A percentile compares a stretch with the other conserved stretches of the same genome.
Conservation (phyloP, 2,888 invertebrate genomes). For the Melitaea athalia region DNA sequence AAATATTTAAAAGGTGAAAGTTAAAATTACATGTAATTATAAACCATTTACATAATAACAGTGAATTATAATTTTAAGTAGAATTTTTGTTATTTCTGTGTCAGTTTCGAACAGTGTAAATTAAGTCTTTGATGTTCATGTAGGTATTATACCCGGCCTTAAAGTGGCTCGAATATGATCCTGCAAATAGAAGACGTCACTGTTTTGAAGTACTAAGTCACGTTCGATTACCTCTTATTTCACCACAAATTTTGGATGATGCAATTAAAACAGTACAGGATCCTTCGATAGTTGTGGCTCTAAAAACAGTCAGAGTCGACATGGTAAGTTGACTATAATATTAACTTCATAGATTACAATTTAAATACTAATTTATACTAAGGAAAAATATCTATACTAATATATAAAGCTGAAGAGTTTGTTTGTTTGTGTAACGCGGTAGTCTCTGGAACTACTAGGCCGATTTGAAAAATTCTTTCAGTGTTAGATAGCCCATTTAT, state of each 20-base stretch:
- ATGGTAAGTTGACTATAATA: conserved; percentile 70
- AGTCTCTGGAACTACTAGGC: too few relatives aligned
- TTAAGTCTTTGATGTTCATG: conserved; percentile 30
- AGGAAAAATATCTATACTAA: too few relatives aligned
- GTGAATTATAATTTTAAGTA: too few relatives aligned
- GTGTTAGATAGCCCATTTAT: too few relatives aligned
- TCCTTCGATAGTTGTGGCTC: conserved; percentile 89
- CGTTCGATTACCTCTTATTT: conserved; percentile 91
- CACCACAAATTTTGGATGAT: conserved; percentile 89
- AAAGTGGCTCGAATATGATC: conserved; percentile 93
- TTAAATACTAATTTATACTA: too few relatives aligned
- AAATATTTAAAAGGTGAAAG: too few relatives aligned
- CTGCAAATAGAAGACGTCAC: conserved; percentile 88
- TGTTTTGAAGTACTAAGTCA: conserved; percentile 93
- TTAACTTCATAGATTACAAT: too few relatives aligned
- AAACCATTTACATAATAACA: too few relatives aligned
- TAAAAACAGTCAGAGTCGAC: conserved; percentile 90
- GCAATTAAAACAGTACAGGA: conserved; percentile 90
- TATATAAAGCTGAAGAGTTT: too few relatives aligned
- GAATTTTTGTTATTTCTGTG: not conserved
- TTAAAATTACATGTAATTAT: too few relatives aligned
- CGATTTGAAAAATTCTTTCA: too few relatives aligned
- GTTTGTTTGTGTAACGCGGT: too few relatives aligned
- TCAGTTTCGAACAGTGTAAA: not conserved
- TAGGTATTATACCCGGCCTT: conserved; percentile 92